Conservation (phyloP, 2,888 invertebrate species). For the Steinernema carpocapsae region DNA sequence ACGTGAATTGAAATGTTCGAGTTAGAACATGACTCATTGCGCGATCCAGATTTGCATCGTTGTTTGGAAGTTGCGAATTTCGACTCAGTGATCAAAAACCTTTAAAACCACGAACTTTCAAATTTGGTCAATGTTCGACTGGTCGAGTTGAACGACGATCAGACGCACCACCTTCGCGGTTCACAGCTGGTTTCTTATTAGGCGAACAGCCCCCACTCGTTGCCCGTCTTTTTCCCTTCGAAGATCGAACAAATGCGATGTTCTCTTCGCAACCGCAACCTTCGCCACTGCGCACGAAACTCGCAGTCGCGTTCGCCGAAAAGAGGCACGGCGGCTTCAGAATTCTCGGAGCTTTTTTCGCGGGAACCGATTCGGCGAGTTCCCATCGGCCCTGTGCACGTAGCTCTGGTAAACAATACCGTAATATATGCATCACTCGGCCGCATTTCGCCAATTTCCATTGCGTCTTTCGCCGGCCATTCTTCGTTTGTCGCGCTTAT, state of each 20-base stretch:
- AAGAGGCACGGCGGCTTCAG: no score
- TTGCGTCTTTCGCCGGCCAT: conserved; percentile 8
- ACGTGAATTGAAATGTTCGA: no score
- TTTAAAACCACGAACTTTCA: neutral
- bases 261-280: conserved; percentile 19
- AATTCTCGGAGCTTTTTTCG: no score
- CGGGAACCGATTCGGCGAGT: no score
- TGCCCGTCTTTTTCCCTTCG: conserved; percentile 7
- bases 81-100: neutral
- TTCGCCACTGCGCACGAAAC: neutral
- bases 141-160: neutral
- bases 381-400: no score
- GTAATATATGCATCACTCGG: neutral
- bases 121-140: neutral
- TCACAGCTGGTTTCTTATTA: conserved; percentile 31
- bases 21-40: no score
- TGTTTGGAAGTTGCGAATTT: no score
- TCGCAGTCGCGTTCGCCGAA: neutral
- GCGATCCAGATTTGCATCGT: no score
- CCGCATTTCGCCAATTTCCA: neutral
- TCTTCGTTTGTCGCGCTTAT: neutral
- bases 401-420: no score
- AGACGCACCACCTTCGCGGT: neutral
- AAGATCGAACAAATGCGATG: conserved; percentile 17
- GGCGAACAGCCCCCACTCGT: conserved; percentile 30